phyloP scores from a whole-genome alignment of 2,797 vertebrate species.

The Psittacula derbiana region DNA sequence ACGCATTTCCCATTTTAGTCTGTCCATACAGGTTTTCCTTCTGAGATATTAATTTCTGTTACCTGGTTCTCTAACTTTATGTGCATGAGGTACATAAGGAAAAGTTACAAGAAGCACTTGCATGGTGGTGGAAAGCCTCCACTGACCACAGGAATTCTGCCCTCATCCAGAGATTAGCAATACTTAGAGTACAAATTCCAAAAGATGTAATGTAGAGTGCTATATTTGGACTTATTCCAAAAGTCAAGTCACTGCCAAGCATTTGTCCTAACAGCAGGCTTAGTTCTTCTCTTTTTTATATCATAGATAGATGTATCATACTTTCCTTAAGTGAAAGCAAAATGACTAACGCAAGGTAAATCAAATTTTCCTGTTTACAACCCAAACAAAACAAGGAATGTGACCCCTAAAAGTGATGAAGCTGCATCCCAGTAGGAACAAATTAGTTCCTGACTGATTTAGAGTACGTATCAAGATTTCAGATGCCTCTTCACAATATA shows the following conservation, averaged over 20 bases:
- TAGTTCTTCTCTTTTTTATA: not conserved
- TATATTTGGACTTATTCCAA: not conserved
- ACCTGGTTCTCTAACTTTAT: not conserved
- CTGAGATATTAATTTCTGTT: not conserved
- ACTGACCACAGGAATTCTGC: not conserved
- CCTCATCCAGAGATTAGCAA: not conserved
- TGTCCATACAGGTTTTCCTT: not conserved
- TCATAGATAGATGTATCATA: not conserved
- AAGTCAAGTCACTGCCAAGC: not conserved
- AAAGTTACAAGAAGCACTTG: not conserved
- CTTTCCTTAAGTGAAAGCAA: not conserved
- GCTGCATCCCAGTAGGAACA: not conserved
- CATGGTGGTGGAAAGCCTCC: not conserved
- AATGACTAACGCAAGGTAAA: not conserved
- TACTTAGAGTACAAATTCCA: not conserved
- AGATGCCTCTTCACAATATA: not conserved
- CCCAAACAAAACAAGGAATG: not conserved
- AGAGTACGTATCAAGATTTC: not conserved
- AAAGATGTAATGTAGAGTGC: accelerated
- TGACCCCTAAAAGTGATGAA: not conserved
- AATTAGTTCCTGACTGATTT: not conserved
- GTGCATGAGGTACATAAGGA: not conserved
- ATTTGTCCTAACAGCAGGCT: not conserved
- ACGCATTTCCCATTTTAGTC: not conserved
- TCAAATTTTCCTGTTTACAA: not conserved